These are phyloP conservation scores for Aegithalos caudatus DNA, from an alignment of 2,113 vertebrate genomes.

Conservation along the genomic window DNA sequence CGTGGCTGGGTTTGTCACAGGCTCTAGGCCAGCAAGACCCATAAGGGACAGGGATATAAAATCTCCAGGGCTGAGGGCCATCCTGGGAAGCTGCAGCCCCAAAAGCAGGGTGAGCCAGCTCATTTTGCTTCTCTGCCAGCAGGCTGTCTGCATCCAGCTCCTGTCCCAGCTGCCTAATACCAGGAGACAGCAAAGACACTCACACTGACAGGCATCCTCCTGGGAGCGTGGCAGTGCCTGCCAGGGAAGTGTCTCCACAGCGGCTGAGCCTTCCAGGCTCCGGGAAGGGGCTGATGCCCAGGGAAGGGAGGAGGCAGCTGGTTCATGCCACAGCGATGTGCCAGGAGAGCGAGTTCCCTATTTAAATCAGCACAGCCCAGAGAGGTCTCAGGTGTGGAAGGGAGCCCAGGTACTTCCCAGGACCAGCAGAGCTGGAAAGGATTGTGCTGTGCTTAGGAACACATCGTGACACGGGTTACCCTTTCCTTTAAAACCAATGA, in stretches of 20 bases:
- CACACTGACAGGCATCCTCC: neutral
- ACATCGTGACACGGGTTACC: fast-evolving
- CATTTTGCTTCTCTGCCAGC: neutral
- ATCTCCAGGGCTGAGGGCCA: neutral
- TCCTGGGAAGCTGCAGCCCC: neutral
- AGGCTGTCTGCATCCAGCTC: neutral
- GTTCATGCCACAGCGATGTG: fast-evolving
- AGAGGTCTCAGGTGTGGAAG: neutral
- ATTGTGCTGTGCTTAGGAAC: neutral
- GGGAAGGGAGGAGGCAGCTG: neutral
- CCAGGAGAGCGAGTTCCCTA: fast-evolving
- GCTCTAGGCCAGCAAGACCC: neutral
- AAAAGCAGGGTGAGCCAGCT: neutral
- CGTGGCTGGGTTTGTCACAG: neutral
- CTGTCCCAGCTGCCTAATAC: neutral
- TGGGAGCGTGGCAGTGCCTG: fast-evolving
- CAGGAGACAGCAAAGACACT: neutral
- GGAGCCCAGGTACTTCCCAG: neutral
- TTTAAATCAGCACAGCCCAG: neutral
- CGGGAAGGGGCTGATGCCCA: fast-evolving
- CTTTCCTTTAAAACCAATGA: neutral
- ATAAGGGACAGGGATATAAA: neutral
- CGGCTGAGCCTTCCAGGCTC: fast-evolving
- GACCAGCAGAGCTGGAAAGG: neutral
- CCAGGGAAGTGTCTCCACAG: neutral